Evolutionary conservation across 2,888 invertebrate species (phyloP).

Genomic region (Stomorhina lunata): DNA sequence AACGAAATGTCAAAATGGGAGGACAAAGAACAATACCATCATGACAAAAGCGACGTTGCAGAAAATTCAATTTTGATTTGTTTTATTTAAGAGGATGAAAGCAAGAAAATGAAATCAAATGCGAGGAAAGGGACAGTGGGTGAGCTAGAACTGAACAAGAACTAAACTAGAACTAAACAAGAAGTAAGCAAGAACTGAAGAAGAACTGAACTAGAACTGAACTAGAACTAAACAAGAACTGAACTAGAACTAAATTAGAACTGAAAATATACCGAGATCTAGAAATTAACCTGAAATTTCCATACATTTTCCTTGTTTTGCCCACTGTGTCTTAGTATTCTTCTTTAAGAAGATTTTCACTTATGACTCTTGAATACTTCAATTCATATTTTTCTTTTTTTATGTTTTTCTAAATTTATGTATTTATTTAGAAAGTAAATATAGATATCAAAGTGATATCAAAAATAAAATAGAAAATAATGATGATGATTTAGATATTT

Average conservation of each 20-base stretch:
- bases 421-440: conserved; percentile 20
- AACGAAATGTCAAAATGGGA: not conserved
- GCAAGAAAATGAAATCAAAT: not conserved
- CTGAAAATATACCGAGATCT: too few species aligned
- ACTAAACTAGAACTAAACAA: too few species aligned
- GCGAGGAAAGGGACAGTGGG: not conserved
- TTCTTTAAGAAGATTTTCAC: conserved; percentile 59
- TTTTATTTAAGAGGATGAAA: conserved; percentile 29
- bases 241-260: too few species aligned
- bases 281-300: too few species aligned
- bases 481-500: not conserved
- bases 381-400: conserved; percentile 3
- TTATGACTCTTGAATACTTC: conserved; percentile 46
- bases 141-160: too few species aligned
- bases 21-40: conserved; percentile 56
- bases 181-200: too few species aligned
- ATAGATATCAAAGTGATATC: conserved; percentile 16
- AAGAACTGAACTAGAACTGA: too few species aligned
- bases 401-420: not conserved
- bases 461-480: conserved; percentile 6
- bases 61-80: conserved; percentile 66
- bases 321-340: too few species aligned
- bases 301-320: too few species aligned
- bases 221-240: too few species aligned
- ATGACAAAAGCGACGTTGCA: conserved; percentile 62